phyloP scores from a whole-genome alignment of 2,888 invertebrate genomes.

The Prosapia bicincta region DNA sequence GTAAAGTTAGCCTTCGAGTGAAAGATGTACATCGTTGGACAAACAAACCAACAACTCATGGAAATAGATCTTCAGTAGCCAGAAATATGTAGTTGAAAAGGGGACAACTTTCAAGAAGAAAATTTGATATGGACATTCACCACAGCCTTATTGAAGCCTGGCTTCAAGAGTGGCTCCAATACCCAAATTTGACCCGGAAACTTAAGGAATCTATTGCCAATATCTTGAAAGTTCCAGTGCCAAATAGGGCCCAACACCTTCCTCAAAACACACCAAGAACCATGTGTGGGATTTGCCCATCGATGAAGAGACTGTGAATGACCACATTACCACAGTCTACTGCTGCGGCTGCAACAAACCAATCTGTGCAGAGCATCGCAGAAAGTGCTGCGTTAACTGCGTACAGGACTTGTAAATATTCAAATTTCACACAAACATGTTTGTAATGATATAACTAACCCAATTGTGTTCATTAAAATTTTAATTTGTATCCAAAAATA shows the following conservation, averaged over 20 bases:
- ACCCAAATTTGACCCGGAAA: too few species aligned
- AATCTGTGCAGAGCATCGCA: background rate
- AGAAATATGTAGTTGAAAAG: too few species aligned
- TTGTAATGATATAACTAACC: background rate
- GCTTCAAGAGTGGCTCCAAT: background rate
- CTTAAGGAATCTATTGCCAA: too few species aligned
- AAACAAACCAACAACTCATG: too few species aligned
- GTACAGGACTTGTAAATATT: background rate
- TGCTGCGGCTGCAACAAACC: background rate
- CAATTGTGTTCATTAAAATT: too few species aligned
- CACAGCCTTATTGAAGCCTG: background rate
- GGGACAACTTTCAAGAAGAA: background rate
- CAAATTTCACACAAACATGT: background rate
- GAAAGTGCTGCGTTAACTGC: background rate
- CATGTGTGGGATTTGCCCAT: background rate
- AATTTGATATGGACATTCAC: background rate
- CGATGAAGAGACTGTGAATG: background rate
- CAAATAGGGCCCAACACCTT: background rate
- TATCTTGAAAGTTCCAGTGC: too few species aligned
- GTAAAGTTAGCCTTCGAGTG: too few species aligned
- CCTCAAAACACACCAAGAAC: background rate
- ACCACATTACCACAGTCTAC: background rate
- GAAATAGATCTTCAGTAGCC: too few species aligned
- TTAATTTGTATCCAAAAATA: too few species aligned
- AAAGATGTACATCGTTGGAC: too few species aligned